These are phyloP conservation scores for Proterorhinus semilunaris DNA, from an alignment of 2,113 vertebrate genomes.

Conservation along the genomic window DNA sequence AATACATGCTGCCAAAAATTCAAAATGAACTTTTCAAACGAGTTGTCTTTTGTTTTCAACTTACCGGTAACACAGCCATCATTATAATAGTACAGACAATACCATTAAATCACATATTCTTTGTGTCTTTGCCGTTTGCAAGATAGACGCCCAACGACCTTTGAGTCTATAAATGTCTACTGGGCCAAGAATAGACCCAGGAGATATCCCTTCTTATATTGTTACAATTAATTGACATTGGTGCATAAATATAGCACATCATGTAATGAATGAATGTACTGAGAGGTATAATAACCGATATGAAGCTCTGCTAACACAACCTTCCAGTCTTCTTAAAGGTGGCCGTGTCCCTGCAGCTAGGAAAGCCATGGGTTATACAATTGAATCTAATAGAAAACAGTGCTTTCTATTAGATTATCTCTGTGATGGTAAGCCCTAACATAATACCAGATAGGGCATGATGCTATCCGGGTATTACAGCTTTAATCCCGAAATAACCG, in stretches of 20 bases:
- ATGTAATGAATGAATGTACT: conserved; percentile 5
- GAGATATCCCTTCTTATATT: too few relatives aligned
- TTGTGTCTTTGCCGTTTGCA: too few relatives aligned
- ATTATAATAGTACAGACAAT: too few relatives aligned
- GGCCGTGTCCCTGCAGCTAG: conserved; percentile 17
- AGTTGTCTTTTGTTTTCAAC: too few relatives aligned
- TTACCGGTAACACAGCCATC: too few relatives aligned
- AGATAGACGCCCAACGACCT: too few relatives aligned
- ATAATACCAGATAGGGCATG: conserved; percentile 41
- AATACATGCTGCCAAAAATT: too few relatives aligned
- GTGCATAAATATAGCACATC: conserved; percentile 21
- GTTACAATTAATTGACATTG: conserved; percentile 1
- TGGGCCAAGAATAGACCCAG: neutral
- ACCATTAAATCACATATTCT: too few relatives aligned
- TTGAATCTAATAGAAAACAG: conserved; percentile 32
- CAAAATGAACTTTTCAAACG: too few relatives aligned
- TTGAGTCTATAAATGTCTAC: neutral
- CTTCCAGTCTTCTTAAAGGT: conserved; percentile 31
- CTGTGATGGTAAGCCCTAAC: conserved; percentile 24
- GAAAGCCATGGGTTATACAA: conserved; percentile 25
- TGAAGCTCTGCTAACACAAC: conserved; percentile 6
- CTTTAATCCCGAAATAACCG: conserved; percentile 36
- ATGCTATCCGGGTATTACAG: conserved; percentile 33
- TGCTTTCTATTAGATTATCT: conserved; percentile 45
- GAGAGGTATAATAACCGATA: conserved; percentile 14